Conservation (phyloP, 2,113 vertebrate genomes). For the Indicator indicator region DNA sequence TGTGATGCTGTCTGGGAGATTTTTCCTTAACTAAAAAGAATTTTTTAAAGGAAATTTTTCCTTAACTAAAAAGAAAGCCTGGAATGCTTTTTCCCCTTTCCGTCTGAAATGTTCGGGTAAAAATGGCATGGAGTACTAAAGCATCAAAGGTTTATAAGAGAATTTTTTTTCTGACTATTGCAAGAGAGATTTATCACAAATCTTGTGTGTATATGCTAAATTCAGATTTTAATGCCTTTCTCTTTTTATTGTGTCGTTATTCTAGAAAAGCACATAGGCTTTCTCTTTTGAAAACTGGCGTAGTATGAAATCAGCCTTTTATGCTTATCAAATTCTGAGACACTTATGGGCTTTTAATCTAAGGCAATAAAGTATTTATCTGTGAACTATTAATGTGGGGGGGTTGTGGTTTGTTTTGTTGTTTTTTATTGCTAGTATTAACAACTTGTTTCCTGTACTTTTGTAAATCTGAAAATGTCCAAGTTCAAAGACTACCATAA, state of each 20-base stretch:
- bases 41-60: too few relatives aligned
- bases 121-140: not conserved
- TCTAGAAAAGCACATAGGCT: not conserved
- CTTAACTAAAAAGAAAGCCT: not conserved
- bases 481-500: not conserved
- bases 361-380: not conserved
- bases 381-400: not conserved
- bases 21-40: not conserved
- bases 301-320: not conserved
- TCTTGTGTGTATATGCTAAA: not conserved
- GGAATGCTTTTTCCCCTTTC: not conserved
- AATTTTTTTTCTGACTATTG: not conserved
- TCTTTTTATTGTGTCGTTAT: not conserved
- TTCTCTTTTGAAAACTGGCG: not conserved
- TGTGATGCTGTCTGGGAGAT: not conserved
- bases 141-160: not conserved
- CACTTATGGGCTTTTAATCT: not conserved
- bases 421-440: slow-evolving; percentile 1
- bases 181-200: not conserved
- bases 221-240: not conserved
- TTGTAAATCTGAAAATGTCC: not conserved
- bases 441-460: not conserved
- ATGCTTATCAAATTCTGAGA: not conserved
- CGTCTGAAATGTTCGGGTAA: not conserved
- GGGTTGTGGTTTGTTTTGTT: not conserved